A percentile compares a stretch with the other conserved stretches of the same genome.
phyloP scores from a whole-genome alignment of 2,797 vertebrate genomes.

The Spinibarbus caldwelli region DNA sequence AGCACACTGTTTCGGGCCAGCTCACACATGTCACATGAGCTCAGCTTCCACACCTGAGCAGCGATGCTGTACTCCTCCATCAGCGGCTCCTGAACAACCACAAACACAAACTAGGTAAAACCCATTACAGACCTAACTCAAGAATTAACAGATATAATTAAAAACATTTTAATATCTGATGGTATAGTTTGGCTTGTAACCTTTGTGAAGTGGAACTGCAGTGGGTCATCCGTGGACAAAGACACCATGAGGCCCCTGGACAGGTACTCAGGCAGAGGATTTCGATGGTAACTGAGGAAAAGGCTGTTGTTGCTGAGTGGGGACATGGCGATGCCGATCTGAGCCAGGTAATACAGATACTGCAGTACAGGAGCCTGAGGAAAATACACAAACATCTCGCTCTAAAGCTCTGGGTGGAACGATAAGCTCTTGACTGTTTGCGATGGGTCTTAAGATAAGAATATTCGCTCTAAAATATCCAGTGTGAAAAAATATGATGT shows the following conservation, averaged over 20 bases:
- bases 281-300: slow-evolving; percentile 97
- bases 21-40: slow-evolving; percentile 98
- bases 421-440: neutral
- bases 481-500: neutral
- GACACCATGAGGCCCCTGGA: slow-evolving; percentile 95
- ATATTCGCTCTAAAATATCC: neutral
- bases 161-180: neutral
- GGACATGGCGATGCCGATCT: slow-evolving; percentile 98
- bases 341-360: slow-evolving; percentile 97
- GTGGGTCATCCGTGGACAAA: slow-evolving; percentile 93
- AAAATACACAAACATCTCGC: slow-evolving; percentile 10
- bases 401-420: neutral
- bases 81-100: slow-evolving; percentile 82
- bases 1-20: slow-evolving; percentile 96
- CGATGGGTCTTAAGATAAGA: neutral
- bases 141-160: neutral
- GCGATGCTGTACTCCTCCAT: slow-evolving; percentile 99
- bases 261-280: slow-evolving; percentile 95
- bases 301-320: slow-evolving; percentile 98
- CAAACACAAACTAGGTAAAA: neutral
- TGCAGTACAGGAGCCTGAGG: slow-evolving; percentile 93
- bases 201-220: slow-evolving; percentile 99
- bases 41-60: slow-evolving; percentile 98
- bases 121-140: neutral
- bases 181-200: slow-evolving; percentile 65